Conservation (phyloP, 2,113 vertebrate species). For the Gambusia holbrooki region DNA sequence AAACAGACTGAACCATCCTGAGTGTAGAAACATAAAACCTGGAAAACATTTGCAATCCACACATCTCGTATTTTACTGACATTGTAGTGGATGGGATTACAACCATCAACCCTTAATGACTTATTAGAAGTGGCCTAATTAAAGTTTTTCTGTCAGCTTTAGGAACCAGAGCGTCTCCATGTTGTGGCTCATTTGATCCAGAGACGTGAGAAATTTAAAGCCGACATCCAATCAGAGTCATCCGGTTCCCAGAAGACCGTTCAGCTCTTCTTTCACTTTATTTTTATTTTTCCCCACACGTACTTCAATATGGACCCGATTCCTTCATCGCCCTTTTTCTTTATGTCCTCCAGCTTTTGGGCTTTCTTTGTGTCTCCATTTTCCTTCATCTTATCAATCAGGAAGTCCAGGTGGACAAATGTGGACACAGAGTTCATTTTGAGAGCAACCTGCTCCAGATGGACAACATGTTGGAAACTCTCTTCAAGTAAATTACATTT, state of each 20-base stretch:
- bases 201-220: neutral
- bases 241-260: neutral
- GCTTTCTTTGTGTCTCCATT: neutral
- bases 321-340: neutral
- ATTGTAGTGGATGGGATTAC: neutral
- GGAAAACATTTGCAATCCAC: neutral
- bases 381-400: conserved; percentile 11
- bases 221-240: neutral
- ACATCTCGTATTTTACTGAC: neutral
- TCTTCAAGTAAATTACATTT: conserved; percentile 5
- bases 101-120: neutral
- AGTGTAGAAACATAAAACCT: neutral
- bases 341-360: neutral
- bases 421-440: neutral
- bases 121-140: neutral
- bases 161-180: neutral
- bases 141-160: neutral
- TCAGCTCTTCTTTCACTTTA: neutral
- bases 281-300: neutral
- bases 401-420: conserved; percentile 4
- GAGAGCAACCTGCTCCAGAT: conserved; percentile 9
- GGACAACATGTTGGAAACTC: neutral
- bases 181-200: neutral
- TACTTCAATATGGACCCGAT: neutral
- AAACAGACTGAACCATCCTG: no score